A percentile compares a stretch with the other conserved stretches of the same genome.
phyloP scores from a whole-genome alignment of 2,113 vertebrate species.

The Lethenteron camtschaticum region DNA sequence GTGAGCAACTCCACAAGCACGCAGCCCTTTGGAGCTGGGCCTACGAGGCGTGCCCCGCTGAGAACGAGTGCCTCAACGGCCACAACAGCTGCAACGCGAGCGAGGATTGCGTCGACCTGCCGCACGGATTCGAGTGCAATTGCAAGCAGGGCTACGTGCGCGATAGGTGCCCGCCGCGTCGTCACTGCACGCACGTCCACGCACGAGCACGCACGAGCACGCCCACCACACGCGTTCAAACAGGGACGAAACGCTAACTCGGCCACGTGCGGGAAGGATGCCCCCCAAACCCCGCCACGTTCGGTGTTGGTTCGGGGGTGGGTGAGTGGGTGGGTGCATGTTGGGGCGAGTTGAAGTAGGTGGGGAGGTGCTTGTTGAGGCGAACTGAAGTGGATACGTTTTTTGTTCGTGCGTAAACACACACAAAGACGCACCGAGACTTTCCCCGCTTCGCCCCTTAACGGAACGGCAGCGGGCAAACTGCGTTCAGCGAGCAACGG shows the following conservation, averaged over 20 bases:
- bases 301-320: slow-evolving; percentile 25
- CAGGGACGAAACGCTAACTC: too few relatives aligned
- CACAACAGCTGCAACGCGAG: slow-evolving; percentile 67
- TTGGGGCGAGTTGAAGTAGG: neutral
- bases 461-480: too few relatives aligned
- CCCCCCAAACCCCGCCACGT: too few relatives aligned
- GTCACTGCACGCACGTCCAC: too few relatives aligned
- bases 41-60: slow-evolving; percentile 56
- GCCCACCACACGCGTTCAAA: too few relatives aligned
- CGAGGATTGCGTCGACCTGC: slow-evolving; percentile 50
- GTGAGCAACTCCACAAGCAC: too few relatives aligned
- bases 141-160: slow-evolving; percentile 52
- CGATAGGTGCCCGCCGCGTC: neutral
- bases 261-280: too few relatives aligned
- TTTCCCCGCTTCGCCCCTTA: too few relatives aligned
- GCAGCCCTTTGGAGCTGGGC: slow-evolving; percentile 26
- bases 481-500: too few relatives aligned
- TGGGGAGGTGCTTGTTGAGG: neutral
- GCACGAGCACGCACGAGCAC: too few relatives aligned
- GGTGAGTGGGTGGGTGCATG: slow-evolving; percentile 19
- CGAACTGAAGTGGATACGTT: neutral
- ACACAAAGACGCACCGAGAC: too few relatives aligned
- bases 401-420: neutral
- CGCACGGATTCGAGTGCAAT: slow-evolving; percentile 47
- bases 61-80: slow-evolving; percentile 59